Evolutionary conservation across 2,888 invertebrate species (phyloP).

Genomic region (Pyrocoelia pectoralis): DNA sequence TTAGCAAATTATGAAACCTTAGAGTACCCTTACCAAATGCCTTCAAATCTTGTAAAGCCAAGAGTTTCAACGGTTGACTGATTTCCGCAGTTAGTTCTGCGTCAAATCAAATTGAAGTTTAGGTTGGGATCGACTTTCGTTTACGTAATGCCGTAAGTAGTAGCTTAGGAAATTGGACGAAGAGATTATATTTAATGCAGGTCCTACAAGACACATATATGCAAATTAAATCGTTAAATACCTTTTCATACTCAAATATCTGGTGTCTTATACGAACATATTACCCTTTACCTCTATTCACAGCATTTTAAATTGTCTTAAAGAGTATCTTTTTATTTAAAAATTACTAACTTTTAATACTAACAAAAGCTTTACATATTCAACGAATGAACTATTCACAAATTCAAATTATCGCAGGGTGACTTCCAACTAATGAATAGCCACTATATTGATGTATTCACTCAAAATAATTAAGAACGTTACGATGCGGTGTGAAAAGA

Average conservation of each 20-base stretch:
- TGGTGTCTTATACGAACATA: neutral
- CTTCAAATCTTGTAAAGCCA: slow-evolving; percentile 13
- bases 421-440: no score
- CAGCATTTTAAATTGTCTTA: no score
- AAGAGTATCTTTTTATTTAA: no score
- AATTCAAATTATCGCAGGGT: no score
- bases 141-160: neutral
- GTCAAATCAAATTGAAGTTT: slow-evolving; percentile 34
- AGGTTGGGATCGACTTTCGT: slow-evolving; percentile 7
- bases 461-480: no score
- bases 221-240: neutral
- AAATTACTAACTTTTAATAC: no score
- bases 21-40: neutral
- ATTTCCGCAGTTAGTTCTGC: slow-evolving; percentile 35
- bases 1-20: slow-evolving; percentile 1
- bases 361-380: no score
- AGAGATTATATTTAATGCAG: neutral
- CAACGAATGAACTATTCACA: no score
- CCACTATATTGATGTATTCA: no score
- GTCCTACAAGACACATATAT: neutral
- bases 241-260: neutral
- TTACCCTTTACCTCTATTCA: no score
- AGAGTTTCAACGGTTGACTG: slow-evolving; percentile 24
- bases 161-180: neutral
- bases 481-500: no score